Evolutionary conservation across 2,113 vertebrate genomes (phyloP), one percentile per base, ranked within the genome.

Genomic region (Phoxinus phoxinus): DNA sequence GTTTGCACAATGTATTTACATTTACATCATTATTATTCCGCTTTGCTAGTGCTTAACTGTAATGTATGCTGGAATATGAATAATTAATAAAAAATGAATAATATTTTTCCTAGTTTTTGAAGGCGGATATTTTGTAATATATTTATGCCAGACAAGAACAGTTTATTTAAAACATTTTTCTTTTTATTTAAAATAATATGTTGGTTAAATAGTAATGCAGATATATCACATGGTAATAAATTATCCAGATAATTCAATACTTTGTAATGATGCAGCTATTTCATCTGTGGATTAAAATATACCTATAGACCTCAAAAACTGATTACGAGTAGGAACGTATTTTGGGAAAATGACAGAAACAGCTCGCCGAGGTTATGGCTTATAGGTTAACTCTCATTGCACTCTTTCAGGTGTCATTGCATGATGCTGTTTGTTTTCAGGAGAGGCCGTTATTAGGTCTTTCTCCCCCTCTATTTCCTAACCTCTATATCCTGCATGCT

Each of bases 401-500:
- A 19, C 17, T 3, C 30, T 53, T 79, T 83, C 41, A 85, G 56
- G 41, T 77, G 41, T 9, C 15, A 73, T 69, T 83, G 79, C 67
- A 71, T 44, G 80, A 78, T 71, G 11, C 53, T 19, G 77, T 71
- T 73, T 86, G 11, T 41, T 83, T 82, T 78, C 48, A 51, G 25
- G 32, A 37, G n/a, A 83, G 80, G 27, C 61, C 44, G 9, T 51
- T 53, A 53, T 51, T 69, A 82, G 79, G 25, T 69, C 61, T 51
- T 82, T 85, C 76, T 81, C 58, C 61, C 81, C 58, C 41, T 83
- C 27, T 59, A 27, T 6, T 53, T 85, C 46, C 75, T 76, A 30
- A 67, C 53, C 73, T 83, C 84, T 79, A 44, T 58, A 81, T 59
- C 48, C 56, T 74, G 63, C 56, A 44, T 88, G 53, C 78, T 61